phyloP scores from a whole-genome alignment of 2,888 invertebrate species.

The Cryptocephalus moraei region DNA sequence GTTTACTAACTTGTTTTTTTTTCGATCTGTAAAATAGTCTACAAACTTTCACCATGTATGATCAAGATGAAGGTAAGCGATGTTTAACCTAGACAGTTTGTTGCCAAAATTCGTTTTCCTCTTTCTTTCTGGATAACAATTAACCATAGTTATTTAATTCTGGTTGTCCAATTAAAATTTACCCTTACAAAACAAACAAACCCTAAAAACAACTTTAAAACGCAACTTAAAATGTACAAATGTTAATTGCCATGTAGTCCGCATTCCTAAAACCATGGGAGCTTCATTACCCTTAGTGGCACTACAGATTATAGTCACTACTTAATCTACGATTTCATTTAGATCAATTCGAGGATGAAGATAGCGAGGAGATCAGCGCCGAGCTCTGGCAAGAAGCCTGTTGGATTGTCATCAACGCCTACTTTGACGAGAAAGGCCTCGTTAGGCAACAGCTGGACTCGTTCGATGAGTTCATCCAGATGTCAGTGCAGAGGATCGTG shows the following conservation, averaged over 20 bases:
- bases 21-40: not conserved
- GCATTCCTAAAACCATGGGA: no score
- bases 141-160: no score
- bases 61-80: slow-evolving; percentile 32
- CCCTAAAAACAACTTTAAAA: no score
- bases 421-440: slow-evolving; percentile 99
- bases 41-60: slow-evolving; percentile 28
- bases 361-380: slow-evolving; percentile 90
- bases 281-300: no score
- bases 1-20: no score
- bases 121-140: no score
- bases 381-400: slow-evolving; percentile 99
- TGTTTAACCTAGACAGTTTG: no score
- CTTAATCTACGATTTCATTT: not conserved
- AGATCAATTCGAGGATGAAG: slow-evolving; percentile 67
- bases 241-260: no score
- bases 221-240: no score
- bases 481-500: slow-evolving; percentile 98
- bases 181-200: no score
- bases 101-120: no score
- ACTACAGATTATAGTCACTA: not conserved
- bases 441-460: slow-evolving; percentile 98
- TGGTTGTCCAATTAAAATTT: no score
- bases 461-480: slow-evolving; percentile 99
- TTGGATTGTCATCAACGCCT: slow-evolving; percentile 99